Evolutionary conservation across 1,140 invertebrate species (phyloP).

Genomic region (Venturia canescens): DNA sequence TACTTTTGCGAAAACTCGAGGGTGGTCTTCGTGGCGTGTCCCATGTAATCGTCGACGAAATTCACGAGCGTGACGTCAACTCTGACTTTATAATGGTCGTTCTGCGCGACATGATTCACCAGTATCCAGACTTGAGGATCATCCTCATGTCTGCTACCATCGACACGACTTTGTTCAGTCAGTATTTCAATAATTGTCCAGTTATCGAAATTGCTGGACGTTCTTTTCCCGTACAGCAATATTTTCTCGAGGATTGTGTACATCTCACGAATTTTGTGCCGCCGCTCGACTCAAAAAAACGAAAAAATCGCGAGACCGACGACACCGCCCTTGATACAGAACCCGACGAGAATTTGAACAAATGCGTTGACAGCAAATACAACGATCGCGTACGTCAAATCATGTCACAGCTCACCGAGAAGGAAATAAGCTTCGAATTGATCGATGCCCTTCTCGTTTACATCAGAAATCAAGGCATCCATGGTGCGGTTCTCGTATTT

Average conservation of each 20-base stretch:
- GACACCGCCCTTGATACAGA: slow-evolving; percentile 81
- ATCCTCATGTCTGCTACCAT: slow-evolving; percentile 99
- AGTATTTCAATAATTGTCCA: slow-evolving; percentile 95
- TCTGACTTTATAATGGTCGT: slow-evolving; percentile 97
- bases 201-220: slow-evolving; percentile 88
- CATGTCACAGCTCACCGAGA: slow-evolving; percentile 89
- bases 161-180: slow-evolving; percentile 91
- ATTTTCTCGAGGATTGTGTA: slow-evolving; percentile 94
- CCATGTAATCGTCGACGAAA: slow-evolving; percentile 97
- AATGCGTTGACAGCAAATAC: slow-evolving; percentile 74
- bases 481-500: slow-evolving; percentile 94
- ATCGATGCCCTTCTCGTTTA: slow-evolving; percentile 89
- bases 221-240: slow-evolving; percentile 89
- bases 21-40: slow-evolving; percentile 90
- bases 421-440: slow-evolving; percentile 94
- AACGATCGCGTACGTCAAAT: slow-evolving; percentile 81
- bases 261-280: slow-evolving; percentile 90
- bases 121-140: slow-evolving; percentile 92
- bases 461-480: slow-evolving; percentile 84
- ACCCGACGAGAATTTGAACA: slow-evolving; percentile 89
- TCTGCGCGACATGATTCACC: slow-evolving; percentile 93
- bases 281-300: slow-evolving; percentile 82
- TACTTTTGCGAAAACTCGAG: slow-evolving; percentile 94
- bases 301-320: slow-evolving; percentile 82
- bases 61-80: slow-evolving; percentile 98